Evolutionary conservation across 1,140 invertebrate genomes (phyloP), one percentile per base, ranked within the genome.

Genomic region (Philopotamus ludificatus): DNA sequence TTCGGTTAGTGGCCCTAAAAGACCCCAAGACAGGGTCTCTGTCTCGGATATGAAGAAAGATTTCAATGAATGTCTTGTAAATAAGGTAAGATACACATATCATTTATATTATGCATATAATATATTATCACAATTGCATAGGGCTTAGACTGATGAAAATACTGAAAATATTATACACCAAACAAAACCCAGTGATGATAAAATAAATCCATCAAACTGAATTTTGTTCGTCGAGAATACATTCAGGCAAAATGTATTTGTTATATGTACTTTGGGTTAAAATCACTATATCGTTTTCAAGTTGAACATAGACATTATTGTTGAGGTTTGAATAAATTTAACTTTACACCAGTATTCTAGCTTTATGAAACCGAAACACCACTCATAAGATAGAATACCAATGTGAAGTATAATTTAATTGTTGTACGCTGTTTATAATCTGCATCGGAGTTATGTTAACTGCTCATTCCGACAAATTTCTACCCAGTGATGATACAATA

Each of bases 1-100:
- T 1, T 98, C 94, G 57, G 89, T 98, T 0, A 97, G 94, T 71
- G 97, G 97, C 7, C 97, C 97, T 0, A 99, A 99, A 76, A 80
- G 97, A 68, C 97, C 97, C 0, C 97, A 99, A 71, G 97, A 99
- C 80, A 84, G 94, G 51, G 94, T 99, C 1, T 85, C 93, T 0
- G 93, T 99, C 0, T 78, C 85, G 0, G 87, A 91, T 26, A 97
- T 99, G 92, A 94, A 95, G 73, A 74, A 80, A 23, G 96, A 98
- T 77, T 99, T 99, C 77, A 77, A 82, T 7, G 79, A 84, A 0
- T 98, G 95, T 72, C 84, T 99, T 0, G 86, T 84, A n/a, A 96
- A 88, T 74, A 97, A 96, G 84, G 91, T 95, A 83, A 81, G 79
- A 75, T 58, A 25, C 20, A 20, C n/a, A 23, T 1, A 47, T 45